phyloP scores from a whole-genome alignment of 2,888 invertebrate species.

The Anarsia innoxiella region DNA sequence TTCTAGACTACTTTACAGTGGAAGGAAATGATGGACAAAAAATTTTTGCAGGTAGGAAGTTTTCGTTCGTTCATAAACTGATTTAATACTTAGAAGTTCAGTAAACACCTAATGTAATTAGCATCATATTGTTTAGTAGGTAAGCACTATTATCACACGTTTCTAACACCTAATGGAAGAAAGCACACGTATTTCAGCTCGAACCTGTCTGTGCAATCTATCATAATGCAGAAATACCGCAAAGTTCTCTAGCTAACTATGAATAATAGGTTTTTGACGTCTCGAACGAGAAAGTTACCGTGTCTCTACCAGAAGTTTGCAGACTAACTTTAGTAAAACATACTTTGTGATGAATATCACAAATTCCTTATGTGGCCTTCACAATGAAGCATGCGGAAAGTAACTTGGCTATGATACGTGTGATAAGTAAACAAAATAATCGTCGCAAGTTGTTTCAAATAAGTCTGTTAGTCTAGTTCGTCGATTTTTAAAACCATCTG shows the following conservation, averaged over 20 bases:
- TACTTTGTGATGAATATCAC: slow-evolving; percentile 8
- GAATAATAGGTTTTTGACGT: slow-evolving; percentile 26
- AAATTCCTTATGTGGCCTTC: slow-evolving; percentile 5
- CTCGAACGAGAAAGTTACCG: slow-evolving; percentile 24
- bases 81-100: no score
- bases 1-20: no score
- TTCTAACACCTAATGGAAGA: no score
- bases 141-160: no score
- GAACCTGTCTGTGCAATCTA: background rate
- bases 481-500: no score
- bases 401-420: background rate
- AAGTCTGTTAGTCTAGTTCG: no score
- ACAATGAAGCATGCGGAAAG: no score
- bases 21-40: no score
- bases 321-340: slow-evolving; percentile 7
- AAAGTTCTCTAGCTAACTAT: slow-evolving; percentile 25
- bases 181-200: no score
- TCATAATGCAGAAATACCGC: slow-evolving; percentile 2
- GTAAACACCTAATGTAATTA: no score
- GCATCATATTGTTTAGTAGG: no score
- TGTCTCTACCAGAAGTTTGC: slow-evolving; percentile 22
- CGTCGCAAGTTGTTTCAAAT: background rate
- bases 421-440: background rate
- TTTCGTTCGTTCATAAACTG: no score
- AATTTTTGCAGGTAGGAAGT: background rate